A percentile compares a stretch with the other conserved stretches of the same genome.
Conservation (phyloP, 1,140 invertebrate genomes). For the Drosophila lacteicornis region DNA sequence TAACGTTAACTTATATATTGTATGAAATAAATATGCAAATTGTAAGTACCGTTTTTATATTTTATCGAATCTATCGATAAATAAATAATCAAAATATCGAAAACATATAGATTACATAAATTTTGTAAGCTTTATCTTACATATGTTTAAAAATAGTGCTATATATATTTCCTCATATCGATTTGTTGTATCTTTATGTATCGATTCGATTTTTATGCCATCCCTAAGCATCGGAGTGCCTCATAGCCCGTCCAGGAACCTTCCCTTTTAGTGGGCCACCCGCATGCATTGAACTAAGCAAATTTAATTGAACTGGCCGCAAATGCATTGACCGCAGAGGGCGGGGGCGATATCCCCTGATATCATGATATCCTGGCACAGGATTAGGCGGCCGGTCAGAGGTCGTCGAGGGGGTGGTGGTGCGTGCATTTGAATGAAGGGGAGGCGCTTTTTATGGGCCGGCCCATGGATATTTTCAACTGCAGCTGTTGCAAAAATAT, state of each 20-base stretch:
- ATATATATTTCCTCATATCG: not conserved
- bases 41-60: too few relatives aligned
- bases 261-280: conserved; percentile 40
- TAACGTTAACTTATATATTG: too few relatives aligned
- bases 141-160: too few relatives aligned
- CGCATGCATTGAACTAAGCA: conserved; percentile 71
- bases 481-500: conserved; percentile 80
- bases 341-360: conserved; percentile 48
- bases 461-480: conserved; percentile 66
- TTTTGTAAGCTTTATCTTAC: too few relatives aligned
- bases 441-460: conserved; percentile 76
- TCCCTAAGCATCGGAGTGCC: not conserved
- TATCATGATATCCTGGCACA: conserved; percentile 35
- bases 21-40: too few relatives aligned
- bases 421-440: conserved; percentile 66
- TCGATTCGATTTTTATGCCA: not conserved
- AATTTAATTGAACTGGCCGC: conserved; percentile 77
- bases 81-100: too few relatives aligned
- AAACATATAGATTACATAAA: too few relatives aligned
- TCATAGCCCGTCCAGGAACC: not conserved
- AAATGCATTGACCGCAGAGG: conserved; percentile 55
- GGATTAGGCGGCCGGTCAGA: conserved; percentile 10
- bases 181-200: not conserved
- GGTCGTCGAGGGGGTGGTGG: not conserved
- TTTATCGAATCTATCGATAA: too few relatives aligned